phyloP scores from a whole-genome alignment of 2,888 invertebrate genomes.

The Meta bourneti region DNA sequence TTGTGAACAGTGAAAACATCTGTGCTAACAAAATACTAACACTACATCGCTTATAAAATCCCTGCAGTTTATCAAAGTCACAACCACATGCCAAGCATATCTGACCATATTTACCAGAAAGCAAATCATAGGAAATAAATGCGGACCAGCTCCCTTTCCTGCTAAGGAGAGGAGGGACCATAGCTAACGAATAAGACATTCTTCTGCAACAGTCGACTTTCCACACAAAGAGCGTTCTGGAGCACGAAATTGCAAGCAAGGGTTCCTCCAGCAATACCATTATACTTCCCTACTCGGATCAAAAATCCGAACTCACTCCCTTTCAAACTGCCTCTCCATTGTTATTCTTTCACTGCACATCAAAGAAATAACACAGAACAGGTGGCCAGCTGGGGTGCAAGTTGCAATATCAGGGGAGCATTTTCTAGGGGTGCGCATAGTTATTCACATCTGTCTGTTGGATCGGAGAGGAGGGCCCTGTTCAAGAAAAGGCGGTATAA shows the following conservation, averaged over 20 bases:
- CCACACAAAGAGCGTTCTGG: constrained; percentile 9
- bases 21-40: too few species aligned
- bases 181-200: background rate
- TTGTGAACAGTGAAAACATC: too few species aligned
- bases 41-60: background rate
- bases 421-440: background rate
- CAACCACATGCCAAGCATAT: background rate
- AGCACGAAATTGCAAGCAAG: constrained; percentile 38
- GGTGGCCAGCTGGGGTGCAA: constrained; percentile 30
- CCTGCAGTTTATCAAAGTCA: background rate
- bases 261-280: background rate
- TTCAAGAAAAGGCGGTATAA: constrained; percentile 16
- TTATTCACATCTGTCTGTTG: constrained; percentile 29
- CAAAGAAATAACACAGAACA: constrained; percentile 29
- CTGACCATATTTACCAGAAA: too few species aligned
- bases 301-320: constrained; percentile 37
- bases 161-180: background rate
- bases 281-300: constrained; percentile 16
- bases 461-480: background rate
- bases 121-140: background rate
- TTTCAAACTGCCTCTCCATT: constrained; percentile 27
- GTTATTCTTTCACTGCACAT: constrained; percentile 26
- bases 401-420: constrained; percentile 25
- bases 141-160: background rate
- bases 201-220: constrained; percentile 10